Base-by-base conservation (phyloP, 2,797 vertebrate species). In the Carapus acus region DNA sequence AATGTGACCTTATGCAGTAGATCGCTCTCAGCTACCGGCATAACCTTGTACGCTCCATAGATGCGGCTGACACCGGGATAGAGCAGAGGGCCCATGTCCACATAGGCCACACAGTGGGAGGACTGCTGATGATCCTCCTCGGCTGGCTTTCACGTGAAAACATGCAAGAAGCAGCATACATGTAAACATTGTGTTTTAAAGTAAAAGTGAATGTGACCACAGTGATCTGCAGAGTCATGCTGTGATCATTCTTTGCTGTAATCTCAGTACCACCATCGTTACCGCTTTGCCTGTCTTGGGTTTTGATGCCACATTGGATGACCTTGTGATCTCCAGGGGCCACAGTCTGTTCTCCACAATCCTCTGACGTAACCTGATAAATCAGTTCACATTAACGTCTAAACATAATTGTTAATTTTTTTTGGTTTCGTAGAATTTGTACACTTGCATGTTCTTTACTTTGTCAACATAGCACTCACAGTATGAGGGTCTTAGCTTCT, bases 301-400 rank as follows among this genome's bases (percentile, higher is more conserved):
- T 62, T 91, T 94, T 43, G 65, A 51, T 39, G 49, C 15, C 2
- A 54, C 37, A 27, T 40, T 7, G 13, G 64, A 27, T 17, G 85
- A 62, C 80, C 82, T 91, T 79, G 88, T 92, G 33, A 97, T 55
- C 76, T 99, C 96, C 71, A 98, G 60, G 0, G 94, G 93, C 91
- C 90, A 96, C 65, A 86, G 71, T 46, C 65, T 76, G 73, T 83
- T 78, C 52, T 93, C 85, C 0, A 51, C 78, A 48, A 97, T 92
- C 61, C 62, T 86, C 44, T 82, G 86, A 70, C 73, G 82, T 41
- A 98, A 74, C 50, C 95, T 97, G 74, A 9, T 65, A 65, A 54
- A 2, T 54, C 0, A 62, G 31, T 49, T 27, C 24, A 27, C 4
- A 27, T 27, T 27, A 27, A 27, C 24, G 9, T 27, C 9, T 9